Evolutionary conservation across 2,888 invertebrate genomes (phyloP), one percentile per base, ranked within the genome.

Genomic region (Charanyca ferruginea): DNA sequence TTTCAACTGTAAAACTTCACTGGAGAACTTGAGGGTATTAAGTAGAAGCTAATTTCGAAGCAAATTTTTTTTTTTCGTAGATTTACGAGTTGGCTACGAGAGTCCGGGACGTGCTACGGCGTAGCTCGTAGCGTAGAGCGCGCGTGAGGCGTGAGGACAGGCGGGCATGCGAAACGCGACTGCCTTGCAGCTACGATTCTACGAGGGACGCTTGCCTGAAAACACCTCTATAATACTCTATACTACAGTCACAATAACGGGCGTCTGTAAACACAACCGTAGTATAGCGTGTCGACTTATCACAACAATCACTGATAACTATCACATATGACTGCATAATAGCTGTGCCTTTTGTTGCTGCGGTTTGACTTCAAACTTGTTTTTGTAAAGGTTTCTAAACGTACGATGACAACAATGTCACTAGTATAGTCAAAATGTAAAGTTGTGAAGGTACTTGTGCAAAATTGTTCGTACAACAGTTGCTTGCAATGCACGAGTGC

Each of bases 231-330:
- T 74, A 77, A 47, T 38, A 49, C 72, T 72, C 52, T 48, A 25
- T 73, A 5, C 32, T 48, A 66, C 54, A 64, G 48, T 47, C 70
- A 59, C 66, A 52, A 67, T 71, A 67, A 45, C 55, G 25, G 41
- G 69, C 78, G 86, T 87, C 84, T 88, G 88, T 89, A 89, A 91
- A 90, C 90, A 89, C 75, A 80, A 72, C 79, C 76, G 79, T 79
- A 71, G 73, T 79, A 74, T 86, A 82, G 83, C 85, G 83, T 86
- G 86, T 73, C 72, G 61, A 68, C 80, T 87, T 90, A 90, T 90
- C 90, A 83, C 80, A 75, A 83, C 80, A 82, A 87, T 86, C 85
- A 67, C 71, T 77, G 86, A 86, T 85, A 84, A 79, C 77, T 80
- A 83, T 79, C 83, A 81, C 69, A 81, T 80, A 81, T 77, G 79